Evolutionary conservation across 1,140 invertebrate genomes (phyloP), one percentile per base, ranked within the genome.

Genomic region (Pachypeltis micranthus): DNA sequence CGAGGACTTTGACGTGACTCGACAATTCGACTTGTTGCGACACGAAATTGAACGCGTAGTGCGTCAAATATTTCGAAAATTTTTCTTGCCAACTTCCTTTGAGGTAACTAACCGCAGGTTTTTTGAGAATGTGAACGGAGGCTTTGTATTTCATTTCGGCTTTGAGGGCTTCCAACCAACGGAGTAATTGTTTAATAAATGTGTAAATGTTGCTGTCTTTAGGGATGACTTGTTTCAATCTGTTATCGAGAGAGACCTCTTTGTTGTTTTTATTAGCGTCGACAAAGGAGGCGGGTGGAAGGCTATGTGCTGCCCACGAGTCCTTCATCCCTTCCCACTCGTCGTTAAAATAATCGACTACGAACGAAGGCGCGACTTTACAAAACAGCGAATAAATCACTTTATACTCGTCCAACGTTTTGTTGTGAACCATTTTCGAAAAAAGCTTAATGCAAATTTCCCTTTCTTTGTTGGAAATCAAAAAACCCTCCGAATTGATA

Each of bases 261-360:
- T 59, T 59, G 26, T n/a, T n/a, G 21, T 21, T 51, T 21, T 51
- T 51, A 21, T 51, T 51, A 21, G 47, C 7, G n/a, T 59, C 57
- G 10, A 59, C 26, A 19, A 59, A n/a, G 31, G 57, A 59, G 4
- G 7, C n/a, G 14, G 57, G 57, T 19, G 26, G 26, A 19, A 59
- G n/a, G n/a, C 57, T 31, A 31, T 29, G 29, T 28, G 31, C 16
- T 4, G 57, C 24, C 57, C 57, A 59, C 10, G 10, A 16, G 4
- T 31, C 7, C 31, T 59, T 59, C n/a, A 10, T 23, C 29, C n/a
- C 10, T n/a, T 59, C 57, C 57, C 57, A 59, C 3, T 59, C 57
- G n/a, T 59, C n/a, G 31, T 59, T 31, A 28, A 59, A 59, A 19
- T 59, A 59, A 29, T 59, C 26, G n/a, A 59, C 26, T 16, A 59